Percentiles rank a stretch among this genome's conserved stretches.
Evolutionary conservation across 2,888 invertebrate species (phyloP).

Genomic region (Entomobrya proxima): DNA sequence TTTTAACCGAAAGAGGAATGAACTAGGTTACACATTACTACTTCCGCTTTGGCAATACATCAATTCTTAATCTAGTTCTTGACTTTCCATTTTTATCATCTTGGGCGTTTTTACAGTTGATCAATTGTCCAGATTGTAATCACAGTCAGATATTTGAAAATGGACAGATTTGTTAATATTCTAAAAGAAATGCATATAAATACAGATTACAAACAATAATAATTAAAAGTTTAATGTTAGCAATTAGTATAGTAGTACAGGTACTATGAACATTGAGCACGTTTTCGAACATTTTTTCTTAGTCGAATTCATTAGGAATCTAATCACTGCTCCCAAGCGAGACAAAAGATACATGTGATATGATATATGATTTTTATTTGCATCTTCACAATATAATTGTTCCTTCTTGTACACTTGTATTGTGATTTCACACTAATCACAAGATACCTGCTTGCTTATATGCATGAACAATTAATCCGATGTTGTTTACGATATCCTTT

Average conservation of each 20-base stretch:
- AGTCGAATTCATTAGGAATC: too few species aligned
- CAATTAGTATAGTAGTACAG: too few species aligned
- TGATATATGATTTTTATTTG: conserved; percentile 6
- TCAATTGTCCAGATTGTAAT: too few species aligned
- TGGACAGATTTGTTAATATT: too few species aligned
- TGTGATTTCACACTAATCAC: conserved; percentile 18
- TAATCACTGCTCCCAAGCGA: conserved; percentile 46
- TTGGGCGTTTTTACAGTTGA: neutral
- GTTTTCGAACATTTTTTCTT: too few species aligned
- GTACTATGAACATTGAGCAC: too few species aligned
- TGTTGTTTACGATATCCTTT: conserved; percentile 66
- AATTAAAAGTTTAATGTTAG: too few species aligned
- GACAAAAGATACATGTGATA: conserved; percentile 53
- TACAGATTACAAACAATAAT: too few species aligned
- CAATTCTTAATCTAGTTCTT: neutral
- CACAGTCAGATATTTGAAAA: too few species aligned
- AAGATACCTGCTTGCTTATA: conserved; percentile 10
- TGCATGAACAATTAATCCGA: conserved; percentile 63
- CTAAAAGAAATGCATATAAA: too few species aligned
- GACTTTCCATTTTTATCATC: neutral
- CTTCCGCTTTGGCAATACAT: conserved; percentile 46
- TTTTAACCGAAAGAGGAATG: conserved; percentile 50
- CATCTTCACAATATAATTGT: too few species aligned
- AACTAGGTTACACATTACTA: conserved; percentile 46
- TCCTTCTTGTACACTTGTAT: neutral